Conservation (phyloP, 2,888 invertebrate genomes). For the Campoplex nolae region DNA sequence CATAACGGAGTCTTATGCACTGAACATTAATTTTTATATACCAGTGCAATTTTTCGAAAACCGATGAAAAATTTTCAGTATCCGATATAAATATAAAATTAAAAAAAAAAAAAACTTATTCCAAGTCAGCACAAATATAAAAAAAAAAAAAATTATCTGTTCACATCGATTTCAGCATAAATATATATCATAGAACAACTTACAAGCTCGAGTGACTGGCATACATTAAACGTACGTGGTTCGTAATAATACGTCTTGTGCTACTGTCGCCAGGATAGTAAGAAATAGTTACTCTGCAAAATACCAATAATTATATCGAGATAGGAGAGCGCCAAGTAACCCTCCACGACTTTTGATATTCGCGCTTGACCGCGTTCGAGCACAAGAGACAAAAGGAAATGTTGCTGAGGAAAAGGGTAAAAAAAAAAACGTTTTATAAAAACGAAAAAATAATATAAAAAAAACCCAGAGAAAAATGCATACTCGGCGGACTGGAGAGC, state of each 20-base stretch:
- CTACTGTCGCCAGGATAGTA: slow-evolving; percentile 4
- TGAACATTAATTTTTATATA: neutral
- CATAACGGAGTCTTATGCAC: neutral
- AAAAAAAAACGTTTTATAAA: neutral
- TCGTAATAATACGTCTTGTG: slow-evolving; percentile 32
- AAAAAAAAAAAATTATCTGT: neutral
- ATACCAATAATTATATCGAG: slow-evolving; percentile 45
- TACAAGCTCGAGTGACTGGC: slow-evolving; percentile 21
- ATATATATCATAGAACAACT: slow-evolving; percentile 12
- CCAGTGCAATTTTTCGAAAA: neutral
- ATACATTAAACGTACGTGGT: neutral
- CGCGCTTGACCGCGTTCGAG: slow-evolving; percentile 48
- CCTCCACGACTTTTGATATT: slow-evolving; percentile 47
- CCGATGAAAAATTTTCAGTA: too few relatives aligned
- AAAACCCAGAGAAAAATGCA: slow-evolving; percentile 30
- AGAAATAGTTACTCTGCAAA: slow-evolving; percentile 25
- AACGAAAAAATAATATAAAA: neutral
- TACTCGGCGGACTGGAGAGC: slow-evolving; percentile 20
- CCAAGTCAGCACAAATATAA: neutral
- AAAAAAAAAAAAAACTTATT: neutral
- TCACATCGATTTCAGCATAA: slow-evolving; percentile 14
- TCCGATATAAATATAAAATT: neutral
- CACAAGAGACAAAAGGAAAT: slow-evolving; percentile 29
- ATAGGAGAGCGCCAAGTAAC: slow-evolving; percentile 16
- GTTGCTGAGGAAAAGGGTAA: slow-evolving; percentile 2